Evolutionary conservation across 2,113 vertebrate species (phyloP).

Genomic region (Pelecanus crispus): DNA sequence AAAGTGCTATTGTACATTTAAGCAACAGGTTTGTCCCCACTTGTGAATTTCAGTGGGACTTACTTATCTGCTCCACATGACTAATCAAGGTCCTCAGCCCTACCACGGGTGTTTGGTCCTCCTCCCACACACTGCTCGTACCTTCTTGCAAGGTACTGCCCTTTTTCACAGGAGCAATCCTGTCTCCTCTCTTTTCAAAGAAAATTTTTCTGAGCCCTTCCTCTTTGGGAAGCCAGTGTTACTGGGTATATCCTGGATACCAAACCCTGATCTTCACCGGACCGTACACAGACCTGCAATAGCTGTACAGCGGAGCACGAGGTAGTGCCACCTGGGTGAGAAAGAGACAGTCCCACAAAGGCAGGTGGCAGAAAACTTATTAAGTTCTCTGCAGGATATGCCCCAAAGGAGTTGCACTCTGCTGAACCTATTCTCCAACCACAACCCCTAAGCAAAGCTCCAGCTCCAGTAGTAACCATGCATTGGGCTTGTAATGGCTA

Average conservation of each 20-base stretch:
- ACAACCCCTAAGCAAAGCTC: neutral
- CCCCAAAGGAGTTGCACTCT: neutral
- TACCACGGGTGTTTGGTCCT: rapidly evolving
- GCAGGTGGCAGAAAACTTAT: neutral
- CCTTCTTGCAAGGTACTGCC: neutral
- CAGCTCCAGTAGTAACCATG: neutral
- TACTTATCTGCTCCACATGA: neutral
- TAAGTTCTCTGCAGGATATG: neutral
- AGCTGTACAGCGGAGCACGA: rapidly evolving
- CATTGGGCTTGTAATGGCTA: neutral
- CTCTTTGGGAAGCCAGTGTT: neutral
- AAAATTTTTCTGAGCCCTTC: neutral
- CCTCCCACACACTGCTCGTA: rapidly evolving
- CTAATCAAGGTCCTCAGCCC: neutral
- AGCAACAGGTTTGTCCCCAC: neutral
- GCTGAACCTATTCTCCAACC: neutral
- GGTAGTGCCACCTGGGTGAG: neutral
- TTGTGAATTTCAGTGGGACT: neutral
- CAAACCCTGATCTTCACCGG: neutral
- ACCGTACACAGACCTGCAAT: neutral
- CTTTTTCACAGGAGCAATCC: neutral
- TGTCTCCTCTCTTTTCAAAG: neutral
- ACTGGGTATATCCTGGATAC: neutral
- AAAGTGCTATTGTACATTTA: neutral
- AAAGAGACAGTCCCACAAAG: neutral